Evolutionary conservation across 2,888 invertebrate genomes (phyloP).

Genomic region (Phorcus lineatus): DNA sequence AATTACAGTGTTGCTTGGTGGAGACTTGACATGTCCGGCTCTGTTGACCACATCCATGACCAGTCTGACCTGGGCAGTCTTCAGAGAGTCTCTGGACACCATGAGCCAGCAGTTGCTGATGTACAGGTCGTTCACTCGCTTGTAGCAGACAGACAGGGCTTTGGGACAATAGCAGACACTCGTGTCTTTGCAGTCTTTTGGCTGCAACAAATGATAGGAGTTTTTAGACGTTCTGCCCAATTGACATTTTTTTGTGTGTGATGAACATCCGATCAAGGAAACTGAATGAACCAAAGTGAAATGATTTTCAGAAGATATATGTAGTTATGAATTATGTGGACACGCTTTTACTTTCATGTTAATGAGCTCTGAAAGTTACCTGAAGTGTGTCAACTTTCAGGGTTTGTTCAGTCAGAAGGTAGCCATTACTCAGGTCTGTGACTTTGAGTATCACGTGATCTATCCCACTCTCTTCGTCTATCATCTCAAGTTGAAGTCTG

Average conservation of each 20-base stretch:
- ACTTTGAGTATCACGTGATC: not conserved
- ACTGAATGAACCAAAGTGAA: too few species aligned
- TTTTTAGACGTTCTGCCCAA: too few species aligned
- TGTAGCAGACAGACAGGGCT: not conserved
- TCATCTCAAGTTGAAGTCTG: not conserved
- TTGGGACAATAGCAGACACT: not conserved
- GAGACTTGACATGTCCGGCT: not conserved
- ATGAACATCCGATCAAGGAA: too few species aligned
- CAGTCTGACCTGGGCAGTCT: not conserved
- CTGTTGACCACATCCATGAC: not conserved
- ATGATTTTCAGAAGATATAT: too few species aligned
- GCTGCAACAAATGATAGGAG: not conserved
- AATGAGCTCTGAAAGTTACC: too few species aligned
- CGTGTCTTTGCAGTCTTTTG: not conserved
- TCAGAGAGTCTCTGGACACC: not conserved
- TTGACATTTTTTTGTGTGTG: too few species aligned
- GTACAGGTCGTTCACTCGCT: not conserved
- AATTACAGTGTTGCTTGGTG: too few species aligned
- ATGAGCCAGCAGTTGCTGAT: conserved; percentile 27
- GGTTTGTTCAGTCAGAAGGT: not conserved
- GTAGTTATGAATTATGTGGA: too few species aligned
- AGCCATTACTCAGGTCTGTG: not conserved
- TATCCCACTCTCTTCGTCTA: not conserved
- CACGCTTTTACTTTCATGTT: too few species aligned
- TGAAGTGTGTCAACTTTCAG: not conserved